Evolutionary conservation across 2,113 vertebrate genomes (phyloP), one percentile per base, ranked within the genome.

Genomic region (Lepus timidus): DNA sequence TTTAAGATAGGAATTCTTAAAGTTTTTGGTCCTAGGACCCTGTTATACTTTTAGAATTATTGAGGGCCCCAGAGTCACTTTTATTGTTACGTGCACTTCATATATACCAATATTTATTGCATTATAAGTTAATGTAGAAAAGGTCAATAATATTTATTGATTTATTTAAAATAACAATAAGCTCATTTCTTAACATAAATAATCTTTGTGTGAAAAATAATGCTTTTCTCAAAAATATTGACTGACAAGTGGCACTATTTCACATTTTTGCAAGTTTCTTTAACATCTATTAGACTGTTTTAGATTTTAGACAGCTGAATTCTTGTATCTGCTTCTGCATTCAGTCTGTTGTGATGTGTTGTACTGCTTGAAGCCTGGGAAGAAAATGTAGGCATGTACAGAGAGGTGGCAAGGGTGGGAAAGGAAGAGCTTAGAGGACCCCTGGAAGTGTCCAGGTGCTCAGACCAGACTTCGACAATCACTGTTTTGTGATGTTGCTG

Each of bases 201-300:
- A 31, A 64, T 64, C 89, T 82, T 71, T 92, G 73, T 65, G 27
- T 88, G 78, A 79, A 79, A 93, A 91, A n/a, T 61, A 87, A 67
- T 49, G 67, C 31, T 86, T 88, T 78, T 78, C 58, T 75, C 23
- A 49, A 75, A 93, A 64, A 52, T 81, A 55, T 31, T 84, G 83
- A 61, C 23, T 87, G 36, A 87, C 27, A 9, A 74, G 36, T 61
- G 12, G 12, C 16, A 25, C 61, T 80, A 36, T 17, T 89, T 83
- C 22, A 65, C 49, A 9, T 62, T 79, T 78, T 79, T 67, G 22
- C 9, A 79, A 51, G 83, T 68, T 3, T 58, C 65, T 81, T 95
- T 49, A 44, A 49, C 68, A 29, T 71, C 13, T n/a, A n/a, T 9
- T 29, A 7, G 44, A 44, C 44, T 44, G 44, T 44, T 44, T 44